phyloP scores from a whole-genome alignment of 53 echinoderm and acorn worm genomes.

The Antedon mediterranea region DNA sequence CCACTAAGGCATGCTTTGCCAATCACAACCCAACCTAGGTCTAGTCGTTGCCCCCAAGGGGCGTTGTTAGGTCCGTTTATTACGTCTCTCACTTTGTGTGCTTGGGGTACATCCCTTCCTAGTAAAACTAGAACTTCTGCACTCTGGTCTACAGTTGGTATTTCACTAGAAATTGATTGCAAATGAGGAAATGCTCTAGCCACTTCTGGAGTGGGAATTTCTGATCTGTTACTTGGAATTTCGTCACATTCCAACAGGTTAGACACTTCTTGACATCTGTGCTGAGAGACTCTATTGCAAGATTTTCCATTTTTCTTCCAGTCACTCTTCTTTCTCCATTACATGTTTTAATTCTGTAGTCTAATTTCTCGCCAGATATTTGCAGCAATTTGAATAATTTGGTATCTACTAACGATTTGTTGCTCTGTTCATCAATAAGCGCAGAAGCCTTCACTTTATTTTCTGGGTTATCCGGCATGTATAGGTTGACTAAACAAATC shows the following conservation, averaged over 20 bases:
- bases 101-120: conserved; percentile 4
- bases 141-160: not conserved
- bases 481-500: conserved; percentile 34
- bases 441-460: not conserved
- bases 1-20: not conserved
- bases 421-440: conserved; percentile 8
- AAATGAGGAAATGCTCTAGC: not conserved
- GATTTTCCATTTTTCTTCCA: not conserved
- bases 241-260: not conserved
- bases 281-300: not conserved
- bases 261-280: not conserved
- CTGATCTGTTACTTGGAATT: not conserved
- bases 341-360: not conserved
- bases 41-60: not conserved
- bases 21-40: not conserved
- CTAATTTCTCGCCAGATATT: no score
- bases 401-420: not conserved
- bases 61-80: not conserved
- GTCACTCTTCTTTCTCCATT: not conserved
- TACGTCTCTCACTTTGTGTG: conserved; percentile 1
- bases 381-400: not conserved
- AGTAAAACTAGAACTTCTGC: not conserved
- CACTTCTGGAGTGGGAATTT: conserved; percentile 5
- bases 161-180: conserved; percentile 5
- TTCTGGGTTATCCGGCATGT: conserved; percentile 20